These are phyloP conservation scores for Polyergus mexicanus DNA, from an alignment of 1,140 invertebrate genomes.

Conservation along the genomic window DNA sequence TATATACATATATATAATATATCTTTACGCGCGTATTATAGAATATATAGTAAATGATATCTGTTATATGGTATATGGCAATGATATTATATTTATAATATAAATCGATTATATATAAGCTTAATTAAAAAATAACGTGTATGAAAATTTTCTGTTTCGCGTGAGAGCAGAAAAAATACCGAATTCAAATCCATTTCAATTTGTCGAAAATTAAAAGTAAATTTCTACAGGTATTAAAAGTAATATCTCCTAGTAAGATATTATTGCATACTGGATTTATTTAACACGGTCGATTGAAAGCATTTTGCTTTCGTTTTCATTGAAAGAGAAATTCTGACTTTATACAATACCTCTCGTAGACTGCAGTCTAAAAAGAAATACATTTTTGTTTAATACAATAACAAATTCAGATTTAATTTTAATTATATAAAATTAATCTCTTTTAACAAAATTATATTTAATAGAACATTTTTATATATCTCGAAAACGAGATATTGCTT, in stretches of 20 bases:
- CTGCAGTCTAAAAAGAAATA: background rate
- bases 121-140: background rate
- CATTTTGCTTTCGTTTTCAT: background rate
- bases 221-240: background rate
- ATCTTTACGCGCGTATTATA: background rate
- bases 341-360: background rate
- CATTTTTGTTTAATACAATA: background rate
- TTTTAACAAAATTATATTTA: background rate
- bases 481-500: conserved; percentile 3
- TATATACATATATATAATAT: background rate
- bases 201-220: conserved; percentile 11
- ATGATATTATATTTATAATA: background rate
- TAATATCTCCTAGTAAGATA: background rate
- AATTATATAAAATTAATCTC: background rate
- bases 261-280: conserved; percentile 11
- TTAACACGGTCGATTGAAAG: conserved; percentile 5
- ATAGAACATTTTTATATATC: background rate
- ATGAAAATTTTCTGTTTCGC: background rate
- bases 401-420: background rate
- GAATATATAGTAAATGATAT: background rate
- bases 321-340: conserved; percentile 11
- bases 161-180: background rate
- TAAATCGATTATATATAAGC: background rate
- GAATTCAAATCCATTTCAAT: background rate
- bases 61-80: background rate